These are phyloP conservation scores for Chascanopsetta lugubris DNA, from an alignment of 2,113 vertebrate genomes.

Conservation along the genomic window DNA sequence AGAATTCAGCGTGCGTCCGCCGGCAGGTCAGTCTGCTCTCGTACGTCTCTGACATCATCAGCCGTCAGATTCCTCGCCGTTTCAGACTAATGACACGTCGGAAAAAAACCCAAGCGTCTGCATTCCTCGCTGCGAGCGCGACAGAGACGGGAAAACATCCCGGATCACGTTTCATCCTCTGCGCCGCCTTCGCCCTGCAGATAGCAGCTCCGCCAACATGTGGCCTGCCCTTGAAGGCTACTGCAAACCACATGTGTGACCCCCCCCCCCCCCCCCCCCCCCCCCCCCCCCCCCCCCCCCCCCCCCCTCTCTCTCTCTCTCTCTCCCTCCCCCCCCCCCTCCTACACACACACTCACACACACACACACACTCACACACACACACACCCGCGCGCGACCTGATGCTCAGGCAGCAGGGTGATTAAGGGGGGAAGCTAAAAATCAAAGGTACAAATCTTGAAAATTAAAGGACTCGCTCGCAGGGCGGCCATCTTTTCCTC, in stretches of 20 bases:
- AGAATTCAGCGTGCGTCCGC: too few relatives aligned
- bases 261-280: conserved; percentile 28
- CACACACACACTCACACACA: conserved; percentile 17
- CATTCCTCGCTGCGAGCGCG: conserved; percentile 53
- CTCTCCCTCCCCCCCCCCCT: conserved; percentile 5
- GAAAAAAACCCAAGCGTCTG: conserved; percentile 35
- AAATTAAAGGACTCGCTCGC: conserved; percentile 72
- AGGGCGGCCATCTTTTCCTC: conserved; percentile 51
- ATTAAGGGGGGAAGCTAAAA: conserved; percentile 63
- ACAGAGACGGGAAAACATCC: conserved; percentile 26
- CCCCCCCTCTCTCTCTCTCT: conserved; percentile 12
- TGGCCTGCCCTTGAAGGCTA: conserved; percentile 64
- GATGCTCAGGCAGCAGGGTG: conserved; percentile 38
- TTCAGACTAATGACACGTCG: conserved; percentile 29
- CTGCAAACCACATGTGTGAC: conserved; percentile 68
- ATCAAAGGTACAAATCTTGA: conserved; percentile 68
- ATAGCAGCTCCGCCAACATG: conserved; percentile 65
- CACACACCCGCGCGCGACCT: conserved; percentile 20
- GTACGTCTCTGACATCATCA: conserved; percentile 33
- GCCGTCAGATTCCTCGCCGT: conserved; percentile 27
- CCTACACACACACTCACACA: conserved; percentile 19
- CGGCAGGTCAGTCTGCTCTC: conserved; percentile 42
- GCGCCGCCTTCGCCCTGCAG: conserved; percentile 59
- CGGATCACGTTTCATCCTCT: conserved; percentile 59
- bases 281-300: conserved; percentile 18